Percentiles rank a stretch among this genome's conserved stretches.
These are phyloP conservation scores for Oppia nitens DNA, from an alignment of 1,140 invertebrate species.

Conservation along the genomic window DNA sequence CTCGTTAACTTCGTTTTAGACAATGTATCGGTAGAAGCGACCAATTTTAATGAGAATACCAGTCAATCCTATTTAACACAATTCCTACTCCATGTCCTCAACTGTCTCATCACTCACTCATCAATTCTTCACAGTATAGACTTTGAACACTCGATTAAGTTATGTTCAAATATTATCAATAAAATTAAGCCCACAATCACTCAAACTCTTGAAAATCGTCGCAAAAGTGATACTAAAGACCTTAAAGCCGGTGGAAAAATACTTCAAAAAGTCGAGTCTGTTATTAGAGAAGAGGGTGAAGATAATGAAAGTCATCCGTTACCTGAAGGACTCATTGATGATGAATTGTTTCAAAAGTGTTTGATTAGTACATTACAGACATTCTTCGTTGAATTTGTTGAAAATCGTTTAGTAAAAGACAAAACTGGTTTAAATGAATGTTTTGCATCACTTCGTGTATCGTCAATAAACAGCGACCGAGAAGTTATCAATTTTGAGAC, in stretches of 20 bases:
- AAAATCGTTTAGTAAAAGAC: slow-evolving; percentile 3
- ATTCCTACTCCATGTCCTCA: slow-evolving; percentile 5
- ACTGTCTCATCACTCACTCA: not conserved
- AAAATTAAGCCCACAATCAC: slow-evolving; percentile 15
- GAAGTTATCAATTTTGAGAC: slow-evolving; percentile 13
- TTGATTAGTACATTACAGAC: not conserved
- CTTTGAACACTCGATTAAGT: slow-evolving; percentile 7
- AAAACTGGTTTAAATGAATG: not conserved
- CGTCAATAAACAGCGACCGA: not conserved
- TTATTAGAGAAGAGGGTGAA: not conserved
- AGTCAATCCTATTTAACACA: slow-evolving; percentile 11
- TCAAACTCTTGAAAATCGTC: slow-evolving; percentile 9
- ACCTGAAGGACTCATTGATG: not conserved
- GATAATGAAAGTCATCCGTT: not conserved
- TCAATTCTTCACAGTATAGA: slow-evolving; percentile 1
- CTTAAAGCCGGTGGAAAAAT: not conserved
- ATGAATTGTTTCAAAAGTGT: not conserved
- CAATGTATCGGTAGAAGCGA: slow-evolving; percentile 42
- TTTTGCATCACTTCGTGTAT: not conserved
- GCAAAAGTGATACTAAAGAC: not conserved
- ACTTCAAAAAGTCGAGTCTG: not conserved
- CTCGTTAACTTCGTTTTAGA: slow-evolving; percentile 61
- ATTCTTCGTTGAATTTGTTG: slow-evolving; percentile 8
- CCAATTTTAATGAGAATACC: not conserved
- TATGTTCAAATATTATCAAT: slow-evolving; percentile 7